phyloP scores from a whole-genome alignment of 2,113 vertebrate species.

The Sceloporus tristichus region DNA sequence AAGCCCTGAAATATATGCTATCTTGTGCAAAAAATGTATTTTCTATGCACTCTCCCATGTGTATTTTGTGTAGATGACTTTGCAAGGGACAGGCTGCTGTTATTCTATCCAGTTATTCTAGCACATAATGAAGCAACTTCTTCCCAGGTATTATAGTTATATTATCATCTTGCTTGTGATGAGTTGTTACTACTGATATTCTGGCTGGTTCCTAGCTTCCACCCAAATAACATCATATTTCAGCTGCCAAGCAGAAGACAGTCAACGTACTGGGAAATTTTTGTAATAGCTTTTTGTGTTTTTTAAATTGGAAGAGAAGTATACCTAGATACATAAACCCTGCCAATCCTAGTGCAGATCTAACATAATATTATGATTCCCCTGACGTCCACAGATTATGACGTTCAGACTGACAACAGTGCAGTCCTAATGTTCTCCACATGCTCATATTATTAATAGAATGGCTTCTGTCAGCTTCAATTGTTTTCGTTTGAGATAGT shows the following conservation, averaged over 20 bases:
- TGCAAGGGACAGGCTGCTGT: too few relatives aligned
- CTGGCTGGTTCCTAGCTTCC: not conserved
- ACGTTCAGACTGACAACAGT: not conserved
- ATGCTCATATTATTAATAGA: not conserved
- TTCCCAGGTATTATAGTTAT: not conserved
- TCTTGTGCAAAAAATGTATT: too few relatives aligned
- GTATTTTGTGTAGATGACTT: too few relatives aligned
- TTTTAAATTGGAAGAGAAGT: not conserved
- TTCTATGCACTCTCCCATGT: too few relatives aligned
- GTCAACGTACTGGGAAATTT: not conserved
- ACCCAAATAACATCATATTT: not conserved
- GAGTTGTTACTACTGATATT: not conserved
- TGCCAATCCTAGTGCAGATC: not conserved
- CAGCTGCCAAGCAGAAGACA: not conserved
- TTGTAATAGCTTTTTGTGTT: not conserved
- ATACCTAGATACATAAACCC: not conserved
- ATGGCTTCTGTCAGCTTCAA: slow-evolving; percentile 1
- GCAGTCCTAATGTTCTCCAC: not conserved
- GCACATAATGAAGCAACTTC: not conserved
- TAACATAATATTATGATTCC: not conserved
- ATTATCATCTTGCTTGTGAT: not conserved
- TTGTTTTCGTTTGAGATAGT: not conserved
- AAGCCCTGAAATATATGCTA: too few relatives aligned
- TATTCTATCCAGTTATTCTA: too few relatives aligned
- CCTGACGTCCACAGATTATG: not conserved